Percentiles rank a stretch among this genome's conserved stretches.
Conservation (phyloP, 2,113 vertebrate genomes). For the Edolisoma coerulescens region DNA sequence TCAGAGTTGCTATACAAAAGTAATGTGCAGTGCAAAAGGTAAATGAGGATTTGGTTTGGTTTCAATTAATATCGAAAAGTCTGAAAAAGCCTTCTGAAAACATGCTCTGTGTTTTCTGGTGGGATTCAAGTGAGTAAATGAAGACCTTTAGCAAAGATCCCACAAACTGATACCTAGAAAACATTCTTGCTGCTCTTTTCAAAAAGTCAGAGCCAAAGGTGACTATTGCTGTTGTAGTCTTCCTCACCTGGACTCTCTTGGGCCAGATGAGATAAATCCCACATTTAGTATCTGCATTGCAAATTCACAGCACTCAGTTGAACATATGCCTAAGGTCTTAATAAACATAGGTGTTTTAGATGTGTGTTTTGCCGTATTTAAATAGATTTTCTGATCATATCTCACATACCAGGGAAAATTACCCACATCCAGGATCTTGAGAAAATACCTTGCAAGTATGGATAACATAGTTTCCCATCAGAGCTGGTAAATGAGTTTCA, state of each 20-base stretch:
- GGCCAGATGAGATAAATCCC: background rate
- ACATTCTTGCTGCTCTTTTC: background rate
- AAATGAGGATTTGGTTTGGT: background rate
- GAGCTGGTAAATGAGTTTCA: background rate
- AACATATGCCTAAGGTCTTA: background rate
- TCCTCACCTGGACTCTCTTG: background rate
- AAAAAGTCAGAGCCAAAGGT: background rate
- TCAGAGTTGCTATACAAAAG: background rate
- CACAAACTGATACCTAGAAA: background rate
- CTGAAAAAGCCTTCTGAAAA: background rate
- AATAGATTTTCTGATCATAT: background rate
- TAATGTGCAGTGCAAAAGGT: background rate
- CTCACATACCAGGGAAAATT: background rate
- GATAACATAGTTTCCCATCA: background rate
- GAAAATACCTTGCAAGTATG: background rate
- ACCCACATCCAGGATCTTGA: background rate
- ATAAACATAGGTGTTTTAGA: background rate
- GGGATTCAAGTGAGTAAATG: background rate
- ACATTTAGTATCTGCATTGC: background rate
- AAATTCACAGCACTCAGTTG: background rate
- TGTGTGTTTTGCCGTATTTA: background rate
- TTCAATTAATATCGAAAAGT: background rate
- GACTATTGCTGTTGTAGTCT: background rate
- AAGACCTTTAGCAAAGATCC: background rate
- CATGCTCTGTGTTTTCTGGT: background rate